Conservation (phyloP, 2,113 vertebrate species). For the Globicephala melas region DNA sequence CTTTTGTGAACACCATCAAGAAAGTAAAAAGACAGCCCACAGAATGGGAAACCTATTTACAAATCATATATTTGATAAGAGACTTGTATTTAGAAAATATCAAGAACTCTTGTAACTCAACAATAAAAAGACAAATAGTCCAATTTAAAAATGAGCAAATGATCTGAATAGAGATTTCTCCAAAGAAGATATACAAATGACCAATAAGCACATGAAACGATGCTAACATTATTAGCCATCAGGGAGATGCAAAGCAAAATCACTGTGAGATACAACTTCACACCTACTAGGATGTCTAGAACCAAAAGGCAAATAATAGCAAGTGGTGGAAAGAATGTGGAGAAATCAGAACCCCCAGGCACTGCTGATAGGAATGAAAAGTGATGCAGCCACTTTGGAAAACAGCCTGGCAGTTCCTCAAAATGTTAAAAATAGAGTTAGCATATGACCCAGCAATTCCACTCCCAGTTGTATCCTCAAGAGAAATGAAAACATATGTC, state of each 20-base stretch:
- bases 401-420: not conserved
- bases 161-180: not conserved
- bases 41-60: not conserved
- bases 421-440: not conserved
- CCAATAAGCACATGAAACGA: not conserved
- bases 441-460: not conserved
- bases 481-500: not conserved
- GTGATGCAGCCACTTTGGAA: not conserved
- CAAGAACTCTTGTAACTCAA: not conserved
- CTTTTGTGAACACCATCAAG: not conserved
- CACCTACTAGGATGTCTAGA: fast-evolving
- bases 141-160: not conserved
- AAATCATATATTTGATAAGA: not conserved
- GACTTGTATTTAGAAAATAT: not conserved
- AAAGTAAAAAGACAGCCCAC: not conserved
- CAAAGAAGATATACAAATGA: not conserved
- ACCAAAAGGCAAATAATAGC: not conserved
- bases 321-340: not conserved
- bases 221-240: not conserved
- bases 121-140: too few relatives aligned
- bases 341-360: fast-evolving
- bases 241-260: not conserved
- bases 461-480: fast-evolving
- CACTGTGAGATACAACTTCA: fast-evolving
- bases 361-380: fast-evolving